Evolutionary conservation across 1,140 invertebrate genomes (phyloP).

Genomic region (Rhynchophorus ferrugineus): DNA sequence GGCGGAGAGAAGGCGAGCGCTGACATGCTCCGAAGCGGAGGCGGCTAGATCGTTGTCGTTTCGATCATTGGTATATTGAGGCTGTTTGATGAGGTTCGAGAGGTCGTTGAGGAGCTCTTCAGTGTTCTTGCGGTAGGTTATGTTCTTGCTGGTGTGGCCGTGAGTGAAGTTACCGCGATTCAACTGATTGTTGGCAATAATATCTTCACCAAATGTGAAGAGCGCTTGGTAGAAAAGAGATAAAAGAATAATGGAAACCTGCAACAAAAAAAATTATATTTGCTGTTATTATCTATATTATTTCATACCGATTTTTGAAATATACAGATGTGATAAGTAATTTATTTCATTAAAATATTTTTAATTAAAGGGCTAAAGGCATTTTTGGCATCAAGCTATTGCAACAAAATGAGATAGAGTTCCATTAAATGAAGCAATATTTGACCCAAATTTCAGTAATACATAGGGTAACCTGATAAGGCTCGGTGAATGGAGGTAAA

Average conservation of each 20-base stretch:
- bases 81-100: slow-evolving; percentile 23
- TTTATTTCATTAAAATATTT: no score
- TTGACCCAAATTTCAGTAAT: no score
- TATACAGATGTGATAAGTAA: no score
- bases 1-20: slow-evolving; percentile 13
- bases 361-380: no score
- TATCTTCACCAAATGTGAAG: background rate
- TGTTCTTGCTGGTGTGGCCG: slow-evolving; percentile 19
- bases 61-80: slow-evolving; percentile 17
- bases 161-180: no score
- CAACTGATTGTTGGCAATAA: no score
- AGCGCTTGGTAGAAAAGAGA: background rate
- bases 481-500: no score
- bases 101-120: slow-evolving; percentile 25
- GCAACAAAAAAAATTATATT: background rate
- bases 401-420: no score
- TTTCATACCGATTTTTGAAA: no score
- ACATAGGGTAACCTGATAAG: no score
- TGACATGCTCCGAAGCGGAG: slow-evolving; percentile 16
- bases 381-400: no score
- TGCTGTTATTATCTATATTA: background rate
- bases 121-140: slow-evolving; percentile 11
- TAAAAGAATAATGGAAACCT: slow-evolving; percentile 4
- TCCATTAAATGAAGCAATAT: no score
- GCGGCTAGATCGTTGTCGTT: slow-evolving; percentile 11